These are phyloP conservation scores for Cheirogaleus major DNA, from an alignment of 2,797 vertebrate species.

Conservation along the genomic window DNA sequence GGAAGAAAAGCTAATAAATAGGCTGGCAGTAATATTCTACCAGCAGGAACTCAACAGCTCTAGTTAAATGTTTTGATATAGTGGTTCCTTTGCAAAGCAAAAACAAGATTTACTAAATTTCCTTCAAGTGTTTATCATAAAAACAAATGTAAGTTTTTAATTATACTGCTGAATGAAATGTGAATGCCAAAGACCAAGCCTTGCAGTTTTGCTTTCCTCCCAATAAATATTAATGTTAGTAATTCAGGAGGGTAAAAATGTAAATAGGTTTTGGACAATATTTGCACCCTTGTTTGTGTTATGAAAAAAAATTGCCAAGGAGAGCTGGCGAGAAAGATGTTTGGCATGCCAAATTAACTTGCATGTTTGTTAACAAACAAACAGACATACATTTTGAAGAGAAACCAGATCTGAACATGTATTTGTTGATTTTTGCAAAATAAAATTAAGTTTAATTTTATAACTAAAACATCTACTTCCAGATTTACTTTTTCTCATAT, in stretches of 20 bases:
- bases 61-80: conserved; percentile 57
- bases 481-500: conserved; percentile 25
- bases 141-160: conserved; percentile 70
- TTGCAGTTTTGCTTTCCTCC: conserved; percentile 51
- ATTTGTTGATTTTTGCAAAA: conserved; percentile 77
- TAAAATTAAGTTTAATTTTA: conserved; percentile 79
- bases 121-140: conserved; percentile 61
- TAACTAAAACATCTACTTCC: conserved; percentile 42
- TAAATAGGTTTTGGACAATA: conserved; percentile 72
- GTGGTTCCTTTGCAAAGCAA: conserved; percentile 65
- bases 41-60: conserved; percentile 69
- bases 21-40: conserved; percentile 75
- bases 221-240: conserved; percentile 63
- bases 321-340: conserved; percentile 31
- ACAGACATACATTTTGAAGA: conserved; percentile 76
- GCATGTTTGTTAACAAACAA: conserved; percentile 47
- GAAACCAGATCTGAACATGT: conserved; percentile 77
- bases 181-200: conserved; percentile 68
- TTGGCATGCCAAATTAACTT: conserved; percentile 68
- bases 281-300: conserved; percentile 61
- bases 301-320: conserved; percentile 41
- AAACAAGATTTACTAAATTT: conserved; percentile 72
- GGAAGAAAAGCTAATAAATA: conserved; percentile 71
- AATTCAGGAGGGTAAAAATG: conserved; percentile 61
- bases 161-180: conserved; percentile 68